Evolutionary conservation across 2,113 vertebrate species (phyloP), one percentile per base, ranked within the genome.

Genomic region (Pomatostomus ruficeps): DNA sequence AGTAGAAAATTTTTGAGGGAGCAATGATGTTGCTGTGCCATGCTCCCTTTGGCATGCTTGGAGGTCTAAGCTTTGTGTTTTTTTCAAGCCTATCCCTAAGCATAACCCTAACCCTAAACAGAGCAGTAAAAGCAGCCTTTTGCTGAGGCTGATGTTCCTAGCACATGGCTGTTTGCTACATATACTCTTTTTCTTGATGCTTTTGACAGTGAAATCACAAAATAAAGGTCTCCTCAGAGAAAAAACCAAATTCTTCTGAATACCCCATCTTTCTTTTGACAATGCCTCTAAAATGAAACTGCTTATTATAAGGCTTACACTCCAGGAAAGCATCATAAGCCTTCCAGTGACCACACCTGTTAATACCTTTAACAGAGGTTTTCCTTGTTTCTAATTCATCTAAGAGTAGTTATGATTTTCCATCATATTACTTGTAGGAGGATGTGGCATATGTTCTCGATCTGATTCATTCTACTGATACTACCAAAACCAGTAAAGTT

Each of bases 101-200:
- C 1, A 0, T 35, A 57, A 35, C 24, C 17, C 51, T 43, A 45
- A 45, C 13, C 43, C n/a, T 59, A 11, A 14, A 15, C 2, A 0
- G 21, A 52, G 38, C 33, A 36, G 10, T 62, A 43, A 52, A 61
- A 36, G 26, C 46, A 71, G 26, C 46, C 1, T 0, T 62, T 52
- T 72, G 48, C 57, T 38, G 46, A 62, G 21, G 38, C 46, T 36
- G 46, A 62, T 5, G 17, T 52, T 52, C 36, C 33, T 43, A 62
- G 14, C 11, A 12, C 7, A 2, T 46, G 29, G 25, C 11, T 59
- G 18, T 55, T 75, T 38, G 38, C 22, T 78, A 13, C 10, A 31
- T 16, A 8, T 7, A 14, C 12, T 6, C 14, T 25, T 31, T 51
- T 35, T 74, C 36, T 75, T 48, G 29, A 31, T 65, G 66, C 57